A percentile compares a stretch with the other conserved stretches of the same genome.
These are phyloP conservation scores for Salmo trutta DNA, from an alignment of 2,797 vertebrate genomes.

Conservation along the genomic window DNA sequence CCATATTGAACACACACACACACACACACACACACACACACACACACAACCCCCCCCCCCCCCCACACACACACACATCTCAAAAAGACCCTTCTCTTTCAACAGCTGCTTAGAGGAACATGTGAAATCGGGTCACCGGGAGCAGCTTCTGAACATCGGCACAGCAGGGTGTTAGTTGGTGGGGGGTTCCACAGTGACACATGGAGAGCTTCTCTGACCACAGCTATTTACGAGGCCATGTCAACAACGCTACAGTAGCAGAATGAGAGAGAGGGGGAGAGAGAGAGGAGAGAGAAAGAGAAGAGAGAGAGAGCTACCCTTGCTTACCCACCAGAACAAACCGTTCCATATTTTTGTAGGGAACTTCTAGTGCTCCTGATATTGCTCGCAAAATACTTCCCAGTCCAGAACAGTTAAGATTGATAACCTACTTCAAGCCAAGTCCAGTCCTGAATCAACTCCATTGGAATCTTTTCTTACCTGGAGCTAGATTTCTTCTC, in stretches of 20 bases:
- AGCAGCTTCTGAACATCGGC: not conserved
- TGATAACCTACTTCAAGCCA: not conserved
- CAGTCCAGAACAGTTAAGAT: not conserved
- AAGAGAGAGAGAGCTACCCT: not conserved
- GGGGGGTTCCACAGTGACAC: constrained; percentile 57
- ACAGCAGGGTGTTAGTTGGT: not conserved
- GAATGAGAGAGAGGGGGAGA: constrained; percentile 1
- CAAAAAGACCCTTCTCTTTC: not conserved
- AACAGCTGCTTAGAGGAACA: not conserved
- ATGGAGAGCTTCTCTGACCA: constrained; percentile 60
- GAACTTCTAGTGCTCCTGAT: not conserved
- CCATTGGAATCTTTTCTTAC: not conserved
- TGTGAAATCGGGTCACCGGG: not conserved
- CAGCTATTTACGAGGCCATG: constrained; percentile 69
- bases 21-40: too few relatives aligned
- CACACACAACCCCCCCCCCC: not conserved
- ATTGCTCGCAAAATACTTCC: not conserved
- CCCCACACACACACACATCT: not conserved
- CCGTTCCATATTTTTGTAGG: not conserved
- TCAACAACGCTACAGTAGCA: constrained; percentile 63
- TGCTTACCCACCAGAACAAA: not conserved
- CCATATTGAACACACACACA: not conserved
- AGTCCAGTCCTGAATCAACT: not conserved
- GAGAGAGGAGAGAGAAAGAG: not conserved
- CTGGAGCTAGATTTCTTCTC: not conserved